A percentile compares a stretch with the other conserved stretches of the same genome.
These are phyloP conservation scores for Xenops minutus DNA, from an alignment of 2,797 vertebrate species.

Conservation along the genomic window DNA sequence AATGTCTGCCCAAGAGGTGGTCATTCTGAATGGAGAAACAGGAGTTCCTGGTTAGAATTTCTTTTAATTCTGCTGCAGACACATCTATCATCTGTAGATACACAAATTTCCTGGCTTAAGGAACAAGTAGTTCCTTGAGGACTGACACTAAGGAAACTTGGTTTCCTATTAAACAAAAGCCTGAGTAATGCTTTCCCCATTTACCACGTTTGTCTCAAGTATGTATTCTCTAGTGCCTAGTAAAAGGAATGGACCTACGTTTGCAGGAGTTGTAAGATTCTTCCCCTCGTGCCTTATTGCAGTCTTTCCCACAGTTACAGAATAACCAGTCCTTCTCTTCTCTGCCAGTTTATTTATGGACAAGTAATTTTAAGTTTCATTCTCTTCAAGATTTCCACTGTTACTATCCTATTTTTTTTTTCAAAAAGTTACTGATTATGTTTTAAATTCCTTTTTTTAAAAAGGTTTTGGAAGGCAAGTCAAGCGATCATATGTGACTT, in stretches of 20 bases:
- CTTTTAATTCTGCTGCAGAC: not conserved
- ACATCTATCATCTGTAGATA: not conserved
- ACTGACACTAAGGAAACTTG: not conserved
- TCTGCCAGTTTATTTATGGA: not conserved
- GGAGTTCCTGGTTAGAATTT: not conserved
- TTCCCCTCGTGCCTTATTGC: not conserved
- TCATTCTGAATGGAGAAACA: not conserved
- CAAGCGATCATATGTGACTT: not conserved
- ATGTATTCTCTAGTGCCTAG: not conserved
- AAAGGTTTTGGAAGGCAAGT: not conserved
- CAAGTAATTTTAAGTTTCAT: not conserved
- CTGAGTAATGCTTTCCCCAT: not conserved
- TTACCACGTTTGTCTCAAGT: not conserved
- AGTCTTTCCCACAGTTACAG: not conserved
- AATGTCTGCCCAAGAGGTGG: not conserved
- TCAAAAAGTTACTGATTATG: not conserved
- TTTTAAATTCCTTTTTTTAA: not conserved
- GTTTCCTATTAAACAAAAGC: slow-evolving; percentile 28
- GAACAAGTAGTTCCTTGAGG: not conserved
- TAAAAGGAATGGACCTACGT: not conserved
- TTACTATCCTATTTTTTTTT: not conserved
- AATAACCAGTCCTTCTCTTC: not conserved
- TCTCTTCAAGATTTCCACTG: not conserved
- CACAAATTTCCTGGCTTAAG: not conserved
- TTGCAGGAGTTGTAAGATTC: not conserved